A percentile compares a stretch with the other conserved stretches of the same genome.
phyloP scores from a whole-genome alignment of 2,797 vertebrate species.

The Micrastur ruficollis region DNA sequence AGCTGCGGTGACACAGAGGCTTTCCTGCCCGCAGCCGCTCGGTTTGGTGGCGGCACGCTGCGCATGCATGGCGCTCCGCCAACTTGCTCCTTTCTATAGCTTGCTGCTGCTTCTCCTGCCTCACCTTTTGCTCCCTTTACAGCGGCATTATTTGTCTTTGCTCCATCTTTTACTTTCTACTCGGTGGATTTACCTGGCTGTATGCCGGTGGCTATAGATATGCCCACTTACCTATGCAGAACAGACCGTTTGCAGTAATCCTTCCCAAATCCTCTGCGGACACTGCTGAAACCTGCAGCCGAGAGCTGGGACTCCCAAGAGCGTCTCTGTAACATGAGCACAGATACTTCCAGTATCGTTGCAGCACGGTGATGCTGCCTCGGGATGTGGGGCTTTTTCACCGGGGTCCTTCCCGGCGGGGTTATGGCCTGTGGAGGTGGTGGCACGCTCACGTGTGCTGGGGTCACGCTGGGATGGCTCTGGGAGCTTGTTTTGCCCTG shows the following conservation, averaged over 20 bases:
- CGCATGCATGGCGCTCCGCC: neutral
- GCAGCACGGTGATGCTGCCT: neutral
- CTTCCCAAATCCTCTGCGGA: neutral
- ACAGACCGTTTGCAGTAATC: neutral
- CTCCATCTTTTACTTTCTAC: neutral
- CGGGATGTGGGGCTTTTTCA: neutral
- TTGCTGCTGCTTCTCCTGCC: neutral
- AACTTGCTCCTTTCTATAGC: neutral
- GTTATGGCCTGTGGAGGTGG: neutral
- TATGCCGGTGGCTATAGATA: neutral
- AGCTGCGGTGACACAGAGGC: neutral
- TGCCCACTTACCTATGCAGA: neutral
- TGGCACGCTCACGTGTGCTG: neutral
- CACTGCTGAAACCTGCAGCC: neutral
- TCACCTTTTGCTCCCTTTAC: neutral
- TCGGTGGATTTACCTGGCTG: neutral
- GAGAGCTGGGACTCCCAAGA: neutral
- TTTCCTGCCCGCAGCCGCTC: neutral
- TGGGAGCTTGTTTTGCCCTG: neutral
- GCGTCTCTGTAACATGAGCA: neutral
- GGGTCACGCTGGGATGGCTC: neutral
- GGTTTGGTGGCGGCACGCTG: neutral
- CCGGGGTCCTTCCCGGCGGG: fast-evolving
- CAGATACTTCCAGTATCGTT: fast-evolving
- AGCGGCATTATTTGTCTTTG: neutral